A percentile compares a stretch with the other conserved stretches of the same genome.
Evolutionary conservation across 2,888 invertebrate genomes (phyloP).

Genomic region (Cheilosia pagana): DNA sequence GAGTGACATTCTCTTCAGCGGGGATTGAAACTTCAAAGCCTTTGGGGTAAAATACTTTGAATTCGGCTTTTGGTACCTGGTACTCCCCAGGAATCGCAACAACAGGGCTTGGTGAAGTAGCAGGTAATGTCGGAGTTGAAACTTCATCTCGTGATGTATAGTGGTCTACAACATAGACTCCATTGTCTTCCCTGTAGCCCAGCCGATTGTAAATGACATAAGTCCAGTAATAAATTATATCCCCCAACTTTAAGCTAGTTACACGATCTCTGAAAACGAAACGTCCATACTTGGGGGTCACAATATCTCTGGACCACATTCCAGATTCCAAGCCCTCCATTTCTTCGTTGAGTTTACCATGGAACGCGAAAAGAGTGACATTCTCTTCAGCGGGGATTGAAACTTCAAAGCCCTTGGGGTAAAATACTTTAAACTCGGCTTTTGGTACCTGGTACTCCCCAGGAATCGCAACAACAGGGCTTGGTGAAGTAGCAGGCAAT

Average conservation of each 20-base stretch:
- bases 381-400: slow-evolving; percentile 85
- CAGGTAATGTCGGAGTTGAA: not conserved
- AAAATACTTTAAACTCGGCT: slow-evolving; percentile 83
- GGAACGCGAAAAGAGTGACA: slow-evolving; percentile 88
- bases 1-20: slow-evolving; percentile 86
- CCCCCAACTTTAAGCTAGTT: slow-evolving; percentile 86
- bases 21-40: slow-evolving; percentile 84
- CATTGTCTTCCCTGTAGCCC: slow-evolving; percentile 87
- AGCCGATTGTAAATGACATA: slow-evolving; percentile 88
- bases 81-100: slow-evolving; percentile 76
- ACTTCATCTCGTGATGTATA: not conserved
- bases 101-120: not conserved
- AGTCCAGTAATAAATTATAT: slow-evolving; percentile 89
- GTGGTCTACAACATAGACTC: slow-evolving; percentile 76
- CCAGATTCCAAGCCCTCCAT: slow-evolving; percentile 88
- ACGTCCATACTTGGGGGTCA: slow-evolving; percentile 85
- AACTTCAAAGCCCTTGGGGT: slow-evolving; percentile 84
- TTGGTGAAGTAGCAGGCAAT: not conserved
- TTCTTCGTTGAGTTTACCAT: slow-evolving; percentile 88
- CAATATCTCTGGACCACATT: slow-evolving; percentile 86
- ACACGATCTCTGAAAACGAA: slow-evolving; percentile 87
- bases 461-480: not conserved
- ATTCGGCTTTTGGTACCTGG: slow-evolving; percentile 82
- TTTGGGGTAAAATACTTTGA: slow-evolving; percentile 83
- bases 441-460: slow-evolving; percentile 82